Base-by-base conservation (phyloP, 2,888 invertebrate genomes). In the Auanema freiburgensis region DNA sequence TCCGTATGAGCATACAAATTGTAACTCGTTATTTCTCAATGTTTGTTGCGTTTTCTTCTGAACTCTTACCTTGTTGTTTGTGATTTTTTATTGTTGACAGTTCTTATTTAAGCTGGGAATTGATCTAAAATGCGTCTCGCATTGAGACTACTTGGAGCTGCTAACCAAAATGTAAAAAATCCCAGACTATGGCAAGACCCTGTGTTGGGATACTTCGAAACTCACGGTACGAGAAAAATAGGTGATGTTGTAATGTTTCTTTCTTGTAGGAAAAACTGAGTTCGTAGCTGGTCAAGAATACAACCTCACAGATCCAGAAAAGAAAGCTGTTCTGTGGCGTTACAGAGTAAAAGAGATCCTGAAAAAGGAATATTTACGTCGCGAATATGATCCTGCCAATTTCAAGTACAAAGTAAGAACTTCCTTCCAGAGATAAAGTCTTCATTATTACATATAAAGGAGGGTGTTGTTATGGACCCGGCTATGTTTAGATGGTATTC, bases 401-500 rank as follows among this genome's bases (percentile, higher is more conserved):
- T 81, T 79, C 71, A 80, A 79, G 59, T 84, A 83, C 71, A 80
- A 79, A 67, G 80, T 79, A 18, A 43, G 65, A 40, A 55, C 23
- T 24, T n/a, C 16, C 5, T 6, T 42, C 11, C 2, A 57, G 43
- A 2, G n/a, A 8, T 11, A 14, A 21, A 25, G 4, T 23, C 10
- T 2, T 21, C 25, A 23, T 51, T 50, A 40, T 18, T n/a, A n/a
- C 41, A 12, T 25, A 61, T 74, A 44, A 18, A 80, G 80, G 78
- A 81, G 66, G 82, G 82, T 8, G 74, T 82, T n/a, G 72, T 77
- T 24, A 79, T 84, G 71, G 83, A 83, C 59, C 83, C 83, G 6
- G 80, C 83, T 3, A 79, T 83, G 79, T 83, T 84, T 76, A 79
- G 83, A 33, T 83, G 83, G 83, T 83, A 83, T 65, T 79, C 83